Evolutionary conservation across 2,113 vertebrate species (phyloP).

Genomic region (Nerophis lumbriciformis): DNA sequence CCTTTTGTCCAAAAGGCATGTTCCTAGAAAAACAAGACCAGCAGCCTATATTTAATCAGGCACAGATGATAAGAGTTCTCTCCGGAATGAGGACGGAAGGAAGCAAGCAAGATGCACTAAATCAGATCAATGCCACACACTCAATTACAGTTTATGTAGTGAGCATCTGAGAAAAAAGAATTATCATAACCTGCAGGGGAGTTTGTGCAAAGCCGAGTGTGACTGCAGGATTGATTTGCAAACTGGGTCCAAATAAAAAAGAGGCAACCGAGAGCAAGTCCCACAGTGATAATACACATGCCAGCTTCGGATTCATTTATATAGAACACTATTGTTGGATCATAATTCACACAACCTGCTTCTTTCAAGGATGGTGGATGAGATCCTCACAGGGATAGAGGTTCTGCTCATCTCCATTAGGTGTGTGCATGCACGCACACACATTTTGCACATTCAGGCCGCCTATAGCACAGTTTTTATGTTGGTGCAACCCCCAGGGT

Average conservation of each 20-base stretch:
- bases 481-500: conserved; percentile 49
- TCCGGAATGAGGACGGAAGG: conserved; percentile 35
- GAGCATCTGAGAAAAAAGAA: conserved; percentile 34
- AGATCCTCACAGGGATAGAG: conserved; percentile 47
- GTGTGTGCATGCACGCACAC: conserved; percentile 16
- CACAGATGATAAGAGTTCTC: conserved; percentile 29
- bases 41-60: conserved; percentile 11
- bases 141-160: conserved; percentile 22
- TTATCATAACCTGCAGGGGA: conserved; percentile 39
- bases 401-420: conserved; percentile 53
- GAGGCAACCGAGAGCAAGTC: conserved; percentile 39
- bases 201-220: conserved; percentile 31
- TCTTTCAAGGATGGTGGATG: conserved; percentile 59
- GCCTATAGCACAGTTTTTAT: conserved; percentile 43
- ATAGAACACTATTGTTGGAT: conserved; percentile 61
- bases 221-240: conserved; percentile 36
- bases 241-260: conserved; percentile 42
- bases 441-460: conserved; percentile 10
- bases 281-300: conserved; percentile 54
- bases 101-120: conserved; percentile 26
- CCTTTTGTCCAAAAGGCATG: conserved; percentile 16
- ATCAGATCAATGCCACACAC: conserved; percentile 39
- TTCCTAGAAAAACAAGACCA: conserved; percentile 14
- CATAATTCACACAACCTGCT: conserved; percentile 70
- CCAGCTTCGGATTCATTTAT: conserved; percentile 56